Evolutionary conservation across 2,888 invertebrate genomes (phyloP).

Genomic region (Erannis defoliaria): DNA sequence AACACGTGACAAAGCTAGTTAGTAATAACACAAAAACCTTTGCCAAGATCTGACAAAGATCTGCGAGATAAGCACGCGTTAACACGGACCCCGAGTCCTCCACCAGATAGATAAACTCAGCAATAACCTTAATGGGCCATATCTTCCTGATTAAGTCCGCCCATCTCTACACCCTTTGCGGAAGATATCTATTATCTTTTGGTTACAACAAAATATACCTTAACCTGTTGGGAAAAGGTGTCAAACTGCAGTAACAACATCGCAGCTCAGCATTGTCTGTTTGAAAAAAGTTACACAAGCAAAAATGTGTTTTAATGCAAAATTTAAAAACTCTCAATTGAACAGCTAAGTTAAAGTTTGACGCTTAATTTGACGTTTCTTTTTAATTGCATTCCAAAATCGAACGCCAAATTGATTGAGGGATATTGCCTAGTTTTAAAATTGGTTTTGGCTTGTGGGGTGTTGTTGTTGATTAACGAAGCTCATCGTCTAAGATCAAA

Average conservation of each 20-base stretch:
- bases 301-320: too few species aligned
- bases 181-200: slow-evolving; percentile 24
- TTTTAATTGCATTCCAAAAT: slow-evolving; percentile 11
- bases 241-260: background rate
- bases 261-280: background rate
- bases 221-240: background rate
- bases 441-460: slow-evolving; percentile 15
- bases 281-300: background rate
- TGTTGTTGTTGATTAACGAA: background rate
- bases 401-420: too few species aligned
- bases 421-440: too few species aligned
- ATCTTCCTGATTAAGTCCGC: slow-evolving; percentile 40
- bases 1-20: background rate
- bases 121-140: slow-evolving; percentile 35
- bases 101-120: slow-evolving; percentile 29
- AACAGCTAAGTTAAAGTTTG: background rate
- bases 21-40: background rate
- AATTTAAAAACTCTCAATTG: too few species aligned
- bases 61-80: background rate
- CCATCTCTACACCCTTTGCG: slow-evolving; percentile 31
- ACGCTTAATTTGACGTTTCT: slow-evolving; percentile 13
- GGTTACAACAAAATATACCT: slow-evolving; percentile 20
- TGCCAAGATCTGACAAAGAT: background rate
- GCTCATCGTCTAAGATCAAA: background rate
- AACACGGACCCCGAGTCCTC: slow-evolving; percentile 18